phyloP scores from a whole-genome alignment of 2,113 vertebrate species.

The Nerophis ophidion region DNA sequence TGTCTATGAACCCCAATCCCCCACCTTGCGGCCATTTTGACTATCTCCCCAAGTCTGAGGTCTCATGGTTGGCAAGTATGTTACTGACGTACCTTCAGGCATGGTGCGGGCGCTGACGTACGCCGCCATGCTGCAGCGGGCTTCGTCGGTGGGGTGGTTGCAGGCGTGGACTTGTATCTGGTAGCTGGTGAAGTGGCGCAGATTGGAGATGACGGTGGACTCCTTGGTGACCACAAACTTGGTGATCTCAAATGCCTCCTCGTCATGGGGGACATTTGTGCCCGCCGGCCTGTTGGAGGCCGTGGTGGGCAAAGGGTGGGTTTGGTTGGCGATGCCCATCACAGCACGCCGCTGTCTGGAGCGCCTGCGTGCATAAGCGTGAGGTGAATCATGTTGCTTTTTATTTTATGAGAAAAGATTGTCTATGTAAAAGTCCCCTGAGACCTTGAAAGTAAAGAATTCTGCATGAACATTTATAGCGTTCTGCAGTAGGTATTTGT shows the following conservation, averaged over 20 bases:
- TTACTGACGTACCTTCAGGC: slow-evolving; percentile 79
- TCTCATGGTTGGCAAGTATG: too few relatives aligned
- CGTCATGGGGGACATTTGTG: slow-evolving; percentile 47
- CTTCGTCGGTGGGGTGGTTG: slow-evolving; percentile 75
- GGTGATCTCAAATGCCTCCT: slow-evolving; percentile 63
- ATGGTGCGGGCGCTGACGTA: slow-evolving; percentile 94
- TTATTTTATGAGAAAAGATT: too few relatives aligned
- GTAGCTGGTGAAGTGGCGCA: slow-evolving; percentile 92
- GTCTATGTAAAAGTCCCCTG: too few relatives aligned
- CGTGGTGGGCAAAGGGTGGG: slow-evolving; percentile 54
- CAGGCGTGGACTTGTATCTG: slow-evolving; percentile 95
- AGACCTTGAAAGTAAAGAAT: too few relatives aligned
- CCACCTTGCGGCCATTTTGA: too few relatives aligned
- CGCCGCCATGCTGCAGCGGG: slow-evolving; percentile 84
- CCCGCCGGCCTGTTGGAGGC: slow-evolving; percentile 37
- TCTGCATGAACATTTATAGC: too few relatives aligned
- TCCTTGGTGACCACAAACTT: slow-evolving; percentile 81
- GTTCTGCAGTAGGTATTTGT: not conserved
- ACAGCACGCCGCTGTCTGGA: slow-evolving; percentile 78
- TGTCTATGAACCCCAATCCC: too few relatives aligned
- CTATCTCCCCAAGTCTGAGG: too few relatives aligned
- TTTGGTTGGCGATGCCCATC: slow-evolving; percentile 71
- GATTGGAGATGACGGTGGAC: slow-evolving; percentile 83
- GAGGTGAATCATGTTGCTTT: not conserved
- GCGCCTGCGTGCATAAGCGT: slow-evolving; percentile 61